A percentile compares a stretch with the other conserved stretches of the same genome.
Conservation (phyloP, 2,113 vertebrate species). For the Benitochromis conjunctus region DNA sequence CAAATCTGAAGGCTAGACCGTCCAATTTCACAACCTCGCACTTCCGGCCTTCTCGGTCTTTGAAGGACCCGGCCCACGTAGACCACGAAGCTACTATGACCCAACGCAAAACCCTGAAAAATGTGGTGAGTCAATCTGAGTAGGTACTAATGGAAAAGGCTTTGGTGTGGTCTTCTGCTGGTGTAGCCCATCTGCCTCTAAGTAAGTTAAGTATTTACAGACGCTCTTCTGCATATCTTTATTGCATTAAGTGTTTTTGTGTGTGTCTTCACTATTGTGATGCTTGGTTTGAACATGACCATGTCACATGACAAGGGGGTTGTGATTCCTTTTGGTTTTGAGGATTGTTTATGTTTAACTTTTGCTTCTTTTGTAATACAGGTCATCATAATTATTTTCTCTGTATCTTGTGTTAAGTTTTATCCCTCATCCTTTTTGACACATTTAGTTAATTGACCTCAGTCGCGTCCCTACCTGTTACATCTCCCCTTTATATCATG, state of each 20-base stretch:
- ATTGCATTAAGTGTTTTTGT: neutral
- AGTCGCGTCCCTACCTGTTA: fast-evolving
- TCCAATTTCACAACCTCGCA: no score
- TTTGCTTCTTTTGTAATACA: neutral
- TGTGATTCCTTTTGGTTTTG: neutral
- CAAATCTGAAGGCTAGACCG: no score
- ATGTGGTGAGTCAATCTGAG: no score
- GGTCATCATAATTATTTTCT: neutral
- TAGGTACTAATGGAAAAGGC: neutral
- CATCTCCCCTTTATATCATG: neutral
- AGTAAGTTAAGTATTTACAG: neutral
- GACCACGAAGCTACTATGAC: no score
- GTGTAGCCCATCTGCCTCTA: neutral
- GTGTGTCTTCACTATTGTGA: no score
- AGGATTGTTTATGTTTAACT: neutral
- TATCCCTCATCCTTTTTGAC: neutral
- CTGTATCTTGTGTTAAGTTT: neutral
- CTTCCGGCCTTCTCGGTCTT: no score
- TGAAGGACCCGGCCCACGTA: no score
- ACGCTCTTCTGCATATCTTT: neutral
- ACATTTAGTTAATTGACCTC: neutral
- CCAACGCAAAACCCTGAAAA: no score
- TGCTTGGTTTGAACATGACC: no score
- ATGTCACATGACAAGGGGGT: no score
- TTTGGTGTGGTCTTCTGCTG: neutral